These are phyloP conservation scores for Ceyx melanurus DNA, from an alignment of 2,113 vertebrate species.

Conservation along the genomic window DNA sequence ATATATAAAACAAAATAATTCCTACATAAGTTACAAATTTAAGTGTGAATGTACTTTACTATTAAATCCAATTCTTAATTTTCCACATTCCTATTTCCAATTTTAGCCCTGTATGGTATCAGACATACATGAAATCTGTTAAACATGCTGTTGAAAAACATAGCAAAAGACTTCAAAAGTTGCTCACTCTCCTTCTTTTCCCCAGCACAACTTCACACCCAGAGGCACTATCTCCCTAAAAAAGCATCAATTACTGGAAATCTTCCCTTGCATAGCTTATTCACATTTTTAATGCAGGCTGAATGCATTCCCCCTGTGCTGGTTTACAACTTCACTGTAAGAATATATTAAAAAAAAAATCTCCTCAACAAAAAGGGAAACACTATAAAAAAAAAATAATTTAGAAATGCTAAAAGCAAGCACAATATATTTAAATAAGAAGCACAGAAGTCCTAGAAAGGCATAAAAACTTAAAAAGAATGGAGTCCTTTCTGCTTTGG, in stretches of 20 bases:
- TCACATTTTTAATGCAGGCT: not conserved
- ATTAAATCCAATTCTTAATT: not conserved
- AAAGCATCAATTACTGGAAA: not conserved
- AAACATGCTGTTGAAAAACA: not conserved
- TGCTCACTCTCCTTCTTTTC: not conserved
- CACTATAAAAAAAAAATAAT: not conserved
- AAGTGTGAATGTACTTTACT: not conserved
- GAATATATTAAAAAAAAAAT: not conserved
- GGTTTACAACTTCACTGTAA: not conserved
- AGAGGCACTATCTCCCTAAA: not conserved
- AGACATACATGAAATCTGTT: not conserved
- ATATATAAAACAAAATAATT: not conserved
- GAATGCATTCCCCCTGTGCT: rapidly evolving
- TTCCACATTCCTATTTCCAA: not conserved
- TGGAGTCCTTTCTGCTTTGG: not conserved
- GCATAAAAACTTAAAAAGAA: not conserved
- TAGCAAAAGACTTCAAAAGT: not conserved
- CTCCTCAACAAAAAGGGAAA: not conserved
- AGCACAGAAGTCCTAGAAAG: not conserved
- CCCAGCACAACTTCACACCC: not conserved
- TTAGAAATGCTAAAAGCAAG: not conserved
- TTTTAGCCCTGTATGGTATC: not conserved
- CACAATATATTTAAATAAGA: not conserved
- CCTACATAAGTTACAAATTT: not conserved
- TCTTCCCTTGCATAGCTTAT: not conserved